Percentiles rank a stretch among this genome's conserved stretches.
Evolutionary conservation across 2,888 invertebrate genomes (phyloP).

Genomic region (Spisula subtruncata): DNA sequence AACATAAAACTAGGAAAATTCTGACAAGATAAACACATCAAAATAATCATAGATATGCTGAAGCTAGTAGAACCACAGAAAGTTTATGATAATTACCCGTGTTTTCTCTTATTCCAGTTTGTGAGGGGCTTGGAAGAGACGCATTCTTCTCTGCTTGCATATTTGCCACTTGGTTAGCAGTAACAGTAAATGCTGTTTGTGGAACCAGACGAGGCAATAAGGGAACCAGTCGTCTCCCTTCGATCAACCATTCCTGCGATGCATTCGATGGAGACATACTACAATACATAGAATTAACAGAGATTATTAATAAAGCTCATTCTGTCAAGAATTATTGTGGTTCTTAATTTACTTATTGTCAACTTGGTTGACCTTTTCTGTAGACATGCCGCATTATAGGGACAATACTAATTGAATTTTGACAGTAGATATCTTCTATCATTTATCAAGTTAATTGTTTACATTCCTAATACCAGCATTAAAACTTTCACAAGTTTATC

Average conservation of each 20-base stretch:
- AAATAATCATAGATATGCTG: no score
- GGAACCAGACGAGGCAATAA: constrained; percentile 94
- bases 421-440: no score
- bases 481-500: neutral
- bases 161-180: constrained; percentile 94
- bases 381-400: no score
- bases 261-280: constrained; percentile 89
- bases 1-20: no score
- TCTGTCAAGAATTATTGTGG: no score
- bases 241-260: constrained; percentile 93
- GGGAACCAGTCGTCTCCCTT: constrained; percentile 95
- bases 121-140: constrained; percentile 82
- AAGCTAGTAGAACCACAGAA: no score
- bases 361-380: no score
- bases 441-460: no score
- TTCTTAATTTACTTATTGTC: no score
- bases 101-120: constrained; percentile 84
- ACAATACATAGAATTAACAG: constrained; percentile 46
- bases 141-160: constrained; percentile 91
- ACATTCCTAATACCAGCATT: neutral
- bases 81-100: constrained; percentile 37
- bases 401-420: no score
- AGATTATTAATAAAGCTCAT: neutral
- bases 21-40: no score
- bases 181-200: constrained; percentile 94